phyloP scores from a whole-genome alignment of 2,113 vertebrate species.

The Calypte anna region DNA sequence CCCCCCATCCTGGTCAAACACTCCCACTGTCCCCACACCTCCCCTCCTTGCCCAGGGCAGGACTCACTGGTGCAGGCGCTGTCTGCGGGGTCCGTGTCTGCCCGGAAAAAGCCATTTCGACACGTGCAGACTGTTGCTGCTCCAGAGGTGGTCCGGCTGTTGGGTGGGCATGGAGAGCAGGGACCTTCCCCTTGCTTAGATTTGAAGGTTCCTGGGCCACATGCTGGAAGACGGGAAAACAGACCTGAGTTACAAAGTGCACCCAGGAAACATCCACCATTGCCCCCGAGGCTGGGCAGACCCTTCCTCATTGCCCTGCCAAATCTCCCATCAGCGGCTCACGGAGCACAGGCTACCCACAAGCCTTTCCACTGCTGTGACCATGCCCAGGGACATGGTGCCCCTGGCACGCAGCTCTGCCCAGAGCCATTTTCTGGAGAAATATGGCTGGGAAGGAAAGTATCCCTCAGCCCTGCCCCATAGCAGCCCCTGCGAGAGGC shows the following conservation, averaged over 20 bases:
- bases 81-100: conserved; percentile 87
- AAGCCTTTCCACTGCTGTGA: accelerated
- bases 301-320: background rate
- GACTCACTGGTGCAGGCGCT: conserved; percentile 92
- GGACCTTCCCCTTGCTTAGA: conserved; percentile 91
- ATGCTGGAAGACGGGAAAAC: conserved; percentile 76
- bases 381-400: accelerated
- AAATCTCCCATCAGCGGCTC: background rate
- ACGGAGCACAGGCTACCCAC: background rate
- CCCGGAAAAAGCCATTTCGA: conserved; percentile 89
- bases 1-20: accelerated
- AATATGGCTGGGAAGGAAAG: background rate
- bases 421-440: background rate
- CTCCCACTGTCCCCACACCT: background rate
- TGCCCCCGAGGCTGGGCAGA: background rate
- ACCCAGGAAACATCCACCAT: background rate
- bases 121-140: conserved; percentile 90
- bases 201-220: conserved; percentile 90
- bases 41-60: background rate
- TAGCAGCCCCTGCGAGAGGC: background rate
- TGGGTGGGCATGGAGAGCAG: conserved; percentile 89
- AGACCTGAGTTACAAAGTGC: background rate
- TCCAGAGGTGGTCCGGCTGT: conserved; percentile 87
- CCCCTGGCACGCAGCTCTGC: background rate
- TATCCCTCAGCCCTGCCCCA: background rate